These are phyloP conservation scores for Batillaria attramentaria DNA, from an alignment of 1,140 invertebrate genomes.

Conservation along the genomic window DNA sequence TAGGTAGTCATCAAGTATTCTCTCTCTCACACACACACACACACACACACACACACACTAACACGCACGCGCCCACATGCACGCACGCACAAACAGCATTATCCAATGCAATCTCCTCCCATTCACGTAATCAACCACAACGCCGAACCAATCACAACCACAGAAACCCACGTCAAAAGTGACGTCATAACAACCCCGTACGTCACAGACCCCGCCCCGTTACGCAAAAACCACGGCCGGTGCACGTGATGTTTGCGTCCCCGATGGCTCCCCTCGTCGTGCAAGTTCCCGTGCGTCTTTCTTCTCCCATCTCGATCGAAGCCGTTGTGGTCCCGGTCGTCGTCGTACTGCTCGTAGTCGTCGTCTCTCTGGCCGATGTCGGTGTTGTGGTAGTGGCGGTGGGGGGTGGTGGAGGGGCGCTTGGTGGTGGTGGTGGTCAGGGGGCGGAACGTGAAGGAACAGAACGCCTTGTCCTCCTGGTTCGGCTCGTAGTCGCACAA, in stretches of 20 bases:
- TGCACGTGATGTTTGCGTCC: conserved; percentile 27
- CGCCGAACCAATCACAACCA: too few relatives aligned
- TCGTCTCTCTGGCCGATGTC: conserved; percentile 5
- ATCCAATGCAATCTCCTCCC: too few relatives aligned
- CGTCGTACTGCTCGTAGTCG: neutral
- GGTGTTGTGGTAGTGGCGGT: conserved; percentile 7
- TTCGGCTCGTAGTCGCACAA: conserved; percentile 46
- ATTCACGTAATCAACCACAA: too few relatives aligned
- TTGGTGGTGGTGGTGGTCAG: conserved; percentile 11
- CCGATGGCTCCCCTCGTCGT: conserved; percentile 18
- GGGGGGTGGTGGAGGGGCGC: neutral
- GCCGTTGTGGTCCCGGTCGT: conserved; percentile 5
- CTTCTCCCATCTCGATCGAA: neutral
- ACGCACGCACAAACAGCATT: neutral
- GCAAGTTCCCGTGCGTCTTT: neutral
- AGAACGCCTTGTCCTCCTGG: conserved; percentile 39
- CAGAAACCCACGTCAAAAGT: neutral
- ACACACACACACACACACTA: neutral
- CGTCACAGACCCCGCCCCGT: neutral
- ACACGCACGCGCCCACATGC: neutral
- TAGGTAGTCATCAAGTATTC: too few relatives aligned
- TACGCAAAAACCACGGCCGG: conserved; percentile 43
- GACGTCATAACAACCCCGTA: too few relatives aligned
- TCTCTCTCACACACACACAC: neutral
- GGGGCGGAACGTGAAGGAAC: conserved; percentile 41